Evolutionary conservation across 1,140 invertebrate genomes (phyloP).

Genomic region (Araneus ventricosus): DNA sequence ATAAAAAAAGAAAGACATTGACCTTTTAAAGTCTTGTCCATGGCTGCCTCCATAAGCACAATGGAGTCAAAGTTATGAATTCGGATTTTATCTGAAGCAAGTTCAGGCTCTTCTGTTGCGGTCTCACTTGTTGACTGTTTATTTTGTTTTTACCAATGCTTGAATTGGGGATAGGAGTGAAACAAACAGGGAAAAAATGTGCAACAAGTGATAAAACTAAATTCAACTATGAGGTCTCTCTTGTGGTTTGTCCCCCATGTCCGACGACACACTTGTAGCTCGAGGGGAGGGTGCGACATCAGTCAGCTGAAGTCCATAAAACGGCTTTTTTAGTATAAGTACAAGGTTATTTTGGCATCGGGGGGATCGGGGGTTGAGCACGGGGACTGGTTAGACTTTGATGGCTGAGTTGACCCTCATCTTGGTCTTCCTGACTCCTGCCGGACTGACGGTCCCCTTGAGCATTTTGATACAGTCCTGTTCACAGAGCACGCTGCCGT

Average conservation of each 20-base stretch:
- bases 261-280: constrained; percentile 1
- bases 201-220: constrained; percentile 60
- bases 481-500: constrained; percentile 92
- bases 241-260: constrained; percentile 10
- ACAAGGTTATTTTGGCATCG: constrained; percentile 32
- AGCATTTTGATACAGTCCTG: constrained; percentile 95
- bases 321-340: constrained; percentile 49
- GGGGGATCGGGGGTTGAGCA: neutral
- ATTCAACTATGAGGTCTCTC: constrained; percentile 50
- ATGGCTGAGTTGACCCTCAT: constrained; percentile 75
- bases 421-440: constrained; percentile 75
- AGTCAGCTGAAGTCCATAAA: constrained; percentile 48
- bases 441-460: constrained; percentile 81
- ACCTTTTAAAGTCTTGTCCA: neutral
- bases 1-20: constrained; percentile 19
- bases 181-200: constrained; percentile 53
- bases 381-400: constrained; percentile 73
- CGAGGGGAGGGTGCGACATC: constrained; percentile 6
- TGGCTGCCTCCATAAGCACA: neutral
- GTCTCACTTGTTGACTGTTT: constrained; percentile 22
- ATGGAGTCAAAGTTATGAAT: constrained; percentile 19
- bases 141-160: neutral
- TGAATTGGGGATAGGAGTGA: constrained; percentile 7
- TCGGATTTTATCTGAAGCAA: constrained; percentile 17
- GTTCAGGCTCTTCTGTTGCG: neutral